A percentile compares a stretch with the other conserved stretches of the same genome.
Conservation (phyloP, 1,140 invertebrate species). For the Saccostrea glomerata region DNA sequence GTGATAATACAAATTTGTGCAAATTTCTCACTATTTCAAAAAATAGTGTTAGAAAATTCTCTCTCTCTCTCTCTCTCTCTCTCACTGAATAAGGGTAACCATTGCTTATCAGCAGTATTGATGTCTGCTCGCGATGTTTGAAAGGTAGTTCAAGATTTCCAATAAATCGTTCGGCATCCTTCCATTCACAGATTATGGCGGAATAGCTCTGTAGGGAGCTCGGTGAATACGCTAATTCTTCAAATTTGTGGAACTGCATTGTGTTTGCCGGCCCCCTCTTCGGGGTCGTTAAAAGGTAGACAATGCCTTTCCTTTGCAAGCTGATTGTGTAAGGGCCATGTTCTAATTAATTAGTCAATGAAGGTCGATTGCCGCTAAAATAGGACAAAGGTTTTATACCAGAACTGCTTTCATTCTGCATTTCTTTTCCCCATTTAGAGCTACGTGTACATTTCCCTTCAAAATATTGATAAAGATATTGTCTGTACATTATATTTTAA, state of each 20-base stretch:
- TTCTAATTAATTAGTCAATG: neutral
- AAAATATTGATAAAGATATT: too few species aligned
- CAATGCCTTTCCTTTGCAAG: neutral
- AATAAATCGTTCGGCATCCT: neutral
- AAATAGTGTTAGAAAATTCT: neutral
- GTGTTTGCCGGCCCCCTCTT: neutral
- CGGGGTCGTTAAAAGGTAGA: conserved; percentile 6
- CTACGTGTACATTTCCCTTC: too few species aligned
- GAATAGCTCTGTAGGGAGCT: neutral
- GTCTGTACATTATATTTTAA: too few species aligned
- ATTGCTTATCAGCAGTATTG: neutral
- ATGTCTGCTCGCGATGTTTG: neutral
- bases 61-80: conserved; percentile 35
- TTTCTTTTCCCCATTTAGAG: too few species aligned
- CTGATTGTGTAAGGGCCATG: neutral
- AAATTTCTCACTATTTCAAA: neutral
- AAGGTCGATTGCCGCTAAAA: neutral
- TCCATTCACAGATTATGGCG: neutral
- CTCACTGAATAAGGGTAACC: neutral
- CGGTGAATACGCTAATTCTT: neutral
- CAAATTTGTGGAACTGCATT: neutral
- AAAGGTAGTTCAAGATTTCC: neutral
- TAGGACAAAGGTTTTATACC: neutral
- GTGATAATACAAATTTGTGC: neutral
- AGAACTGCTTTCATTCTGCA: too few species aligned